Conservation (phyloP, 1,140 invertebrate genomes). For the Atopsyche davidsoni region DNA sequence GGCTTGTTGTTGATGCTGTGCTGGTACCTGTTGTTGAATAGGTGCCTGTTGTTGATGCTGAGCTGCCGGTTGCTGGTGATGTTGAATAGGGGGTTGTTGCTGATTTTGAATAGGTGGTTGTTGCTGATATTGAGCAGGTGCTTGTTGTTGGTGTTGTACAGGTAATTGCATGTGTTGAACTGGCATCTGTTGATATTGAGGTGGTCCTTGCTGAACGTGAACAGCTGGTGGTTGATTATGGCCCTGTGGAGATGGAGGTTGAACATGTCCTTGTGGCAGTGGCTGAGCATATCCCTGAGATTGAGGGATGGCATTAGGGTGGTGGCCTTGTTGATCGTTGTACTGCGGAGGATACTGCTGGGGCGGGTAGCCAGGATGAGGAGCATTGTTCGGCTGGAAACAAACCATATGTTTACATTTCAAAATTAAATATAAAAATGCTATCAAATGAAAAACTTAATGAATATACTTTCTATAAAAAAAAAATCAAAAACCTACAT, state of each 20-base stretch:
- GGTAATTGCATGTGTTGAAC: constrained; percentile 30
- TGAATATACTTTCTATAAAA: constrained; percentile 6
- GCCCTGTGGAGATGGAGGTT: constrained; percentile 4
- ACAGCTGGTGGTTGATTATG: constrained; percentile 15
- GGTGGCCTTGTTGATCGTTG: constrained; percentile 33
- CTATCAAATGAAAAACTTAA: constrained; percentile 1
- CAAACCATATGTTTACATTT: background rate
- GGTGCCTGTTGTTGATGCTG: constrained; percentile 7
- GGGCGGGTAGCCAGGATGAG: constrained; percentile 7
- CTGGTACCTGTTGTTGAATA: background rate
- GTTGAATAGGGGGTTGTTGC: constrained; percentile 9
- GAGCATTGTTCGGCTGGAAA: background rate
- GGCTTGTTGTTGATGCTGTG: constrained; percentile 11
- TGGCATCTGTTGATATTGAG: constrained; percentile 27
- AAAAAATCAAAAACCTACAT: constrained; percentile 22
- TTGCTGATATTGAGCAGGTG: constrained; percentile 19
- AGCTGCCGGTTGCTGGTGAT: constrained; percentile 25
- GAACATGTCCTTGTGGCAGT: constrained; percentile 29
- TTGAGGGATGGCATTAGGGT: constrained; percentile 31
- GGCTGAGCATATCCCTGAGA: constrained; percentile 35
- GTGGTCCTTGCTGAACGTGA: constrained; percentile 7
- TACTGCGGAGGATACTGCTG: constrained; percentile 23
- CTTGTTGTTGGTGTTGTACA: constrained; percentile 20
- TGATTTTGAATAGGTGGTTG: constrained; percentile 21
- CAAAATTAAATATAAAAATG: background rate